Evolutionary conservation across 2,888 invertebrate genomes (phyloP).

Genomic region (Tethea ocularis): DNA sequence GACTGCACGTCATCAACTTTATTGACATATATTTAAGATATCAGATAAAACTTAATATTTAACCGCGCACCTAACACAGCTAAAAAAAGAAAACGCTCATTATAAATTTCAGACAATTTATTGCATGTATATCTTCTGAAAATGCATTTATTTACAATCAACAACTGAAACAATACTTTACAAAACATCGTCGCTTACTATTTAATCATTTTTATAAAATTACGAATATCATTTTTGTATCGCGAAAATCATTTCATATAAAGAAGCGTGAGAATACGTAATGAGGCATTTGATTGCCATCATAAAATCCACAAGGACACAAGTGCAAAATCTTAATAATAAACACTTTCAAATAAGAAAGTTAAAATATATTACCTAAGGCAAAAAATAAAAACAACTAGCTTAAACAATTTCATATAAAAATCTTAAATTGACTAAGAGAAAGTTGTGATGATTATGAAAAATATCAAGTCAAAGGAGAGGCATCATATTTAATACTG

Average conservation of each 20-base stretch:
- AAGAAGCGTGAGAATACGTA: slow-evolving; percentile 79
- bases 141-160: slow-evolving; percentile 83
- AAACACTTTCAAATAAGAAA: slow-evolving; percentile 80
- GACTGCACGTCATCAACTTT: slow-evolving; percentile 82
- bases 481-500: slow-evolving; percentile 78
- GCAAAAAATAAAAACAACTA: slow-evolving; percentile 79
- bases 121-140: slow-evolving; percentile 79
- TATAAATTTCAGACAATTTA: slow-evolving; percentile 80
- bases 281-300: slow-evolving; percentile 61
- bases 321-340: slow-evolving; percentile 79
- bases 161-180: slow-evolving; percentile 78
- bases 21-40: slow-evolving; percentile 56
- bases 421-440: slow-evolving; percentile 81
- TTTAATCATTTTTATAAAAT: slow-evolving; percentile 59
- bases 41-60: slow-evolving; percentile 32
- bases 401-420: slow-evolving; percentile 76
- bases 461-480: slow-evolving; percentile 74
- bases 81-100: slow-evolving; percentile 72
- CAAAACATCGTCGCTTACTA: slow-evolving; percentile 67
- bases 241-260: slow-evolving; percentile 55
- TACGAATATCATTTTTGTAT: slow-evolving; percentile 70
- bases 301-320: slow-evolving; percentile 82
- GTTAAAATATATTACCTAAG: slow-evolving; percentile 75
- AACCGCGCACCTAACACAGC: slow-evolving; percentile 57
- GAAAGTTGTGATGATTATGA: slow-evolving; percentile 79